Conservation (phyloP, 2,888 invertebrate species). For the Oasisia sp. region DNA sequence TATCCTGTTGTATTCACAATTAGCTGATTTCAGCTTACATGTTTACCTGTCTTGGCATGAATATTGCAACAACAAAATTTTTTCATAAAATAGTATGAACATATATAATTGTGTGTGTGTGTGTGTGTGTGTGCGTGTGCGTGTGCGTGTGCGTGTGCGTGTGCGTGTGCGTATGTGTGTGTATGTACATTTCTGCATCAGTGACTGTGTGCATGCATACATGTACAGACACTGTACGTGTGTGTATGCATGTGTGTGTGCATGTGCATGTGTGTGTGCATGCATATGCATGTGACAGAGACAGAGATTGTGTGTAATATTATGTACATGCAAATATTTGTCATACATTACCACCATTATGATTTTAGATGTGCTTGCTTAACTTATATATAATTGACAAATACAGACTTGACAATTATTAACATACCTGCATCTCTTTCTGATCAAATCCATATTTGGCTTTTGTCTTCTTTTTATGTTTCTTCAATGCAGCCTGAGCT, state of each 20-base stretch:
- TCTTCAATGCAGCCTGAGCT: conserved; percentile 55
- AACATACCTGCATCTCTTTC: conserved; percentile 55
- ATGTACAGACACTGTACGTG: no score
- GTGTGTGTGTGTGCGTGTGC: neutral
- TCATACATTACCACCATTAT: neutral
- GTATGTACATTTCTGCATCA: no score
- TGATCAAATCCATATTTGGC: conserved; percentile 55
- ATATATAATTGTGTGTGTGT: neutral
- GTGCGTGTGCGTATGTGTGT: neutral
- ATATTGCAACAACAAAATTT: neutral
- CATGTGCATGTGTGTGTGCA: no score
- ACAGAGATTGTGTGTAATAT: no score
- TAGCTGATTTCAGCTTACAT: neutral
- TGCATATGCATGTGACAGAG: no score
- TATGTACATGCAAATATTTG: neutral
- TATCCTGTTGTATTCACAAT: neutral
- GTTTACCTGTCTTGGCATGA: neutral
- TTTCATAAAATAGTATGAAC: neutral
- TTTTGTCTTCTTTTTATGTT: conserved; percentile 59
- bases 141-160: no score
- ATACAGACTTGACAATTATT: no score
- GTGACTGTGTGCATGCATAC: no score
- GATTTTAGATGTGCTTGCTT: conserved; percentile 22
- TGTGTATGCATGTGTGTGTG: no score
- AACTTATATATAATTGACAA: no score